Conservation (phyloP, 2,888 invertebrate species). For the Sisyra nigra region DNA sequence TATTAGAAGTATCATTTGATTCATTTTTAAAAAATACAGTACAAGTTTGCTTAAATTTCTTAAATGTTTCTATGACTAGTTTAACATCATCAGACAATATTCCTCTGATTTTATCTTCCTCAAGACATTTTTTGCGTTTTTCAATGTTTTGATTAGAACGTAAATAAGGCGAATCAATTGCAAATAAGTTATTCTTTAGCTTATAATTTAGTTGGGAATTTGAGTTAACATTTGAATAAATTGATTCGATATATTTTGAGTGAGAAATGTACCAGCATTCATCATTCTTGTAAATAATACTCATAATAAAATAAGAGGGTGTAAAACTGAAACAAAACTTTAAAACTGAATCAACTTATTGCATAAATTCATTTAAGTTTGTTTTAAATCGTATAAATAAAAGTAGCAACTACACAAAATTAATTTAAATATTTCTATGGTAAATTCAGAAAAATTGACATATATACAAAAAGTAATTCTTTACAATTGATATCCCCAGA, state of each 20-base stretch:
- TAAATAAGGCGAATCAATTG: conserved; percentile 29
- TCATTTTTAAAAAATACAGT: conserved; percentile 9
- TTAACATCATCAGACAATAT: neutral
- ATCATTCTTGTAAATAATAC: conserved; percentile 23
- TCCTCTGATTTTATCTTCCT: conserved; percentile 16
- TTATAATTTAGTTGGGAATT: conserved; percentile 15
- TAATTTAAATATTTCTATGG: too few relatives aligned
- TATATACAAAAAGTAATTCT: too few relatives aligned
- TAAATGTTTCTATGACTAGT: conserved; percentile 7
- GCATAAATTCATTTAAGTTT: too few relatives aligned
- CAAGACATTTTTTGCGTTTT: conserved; percentile 15
- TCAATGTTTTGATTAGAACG: conserved; percentile 18
- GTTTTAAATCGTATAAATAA: too few relatives aligned
- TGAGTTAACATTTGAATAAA: conserved; percentile 25
- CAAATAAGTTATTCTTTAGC: conserved; percentile 27
- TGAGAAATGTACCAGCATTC: conserved; percentile 34
- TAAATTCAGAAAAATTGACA: too few relatives aligned
- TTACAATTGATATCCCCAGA: too few relatives aligned
- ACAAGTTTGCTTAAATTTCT: conserved; percentile 9
- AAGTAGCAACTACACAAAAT: too few relatives aligned
- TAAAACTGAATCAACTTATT: too few relatives aligned
- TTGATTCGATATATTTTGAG: conserved; percentile 26
- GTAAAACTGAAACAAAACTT: too few relatives aligned
- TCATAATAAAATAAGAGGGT: conserved; percentile 25
- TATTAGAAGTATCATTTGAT: too few relatives aligned